Evolutionary conservation across 2,888 invertebrate genomes (phyloP).

Genomic region (Hetaerina titia): DNA sequence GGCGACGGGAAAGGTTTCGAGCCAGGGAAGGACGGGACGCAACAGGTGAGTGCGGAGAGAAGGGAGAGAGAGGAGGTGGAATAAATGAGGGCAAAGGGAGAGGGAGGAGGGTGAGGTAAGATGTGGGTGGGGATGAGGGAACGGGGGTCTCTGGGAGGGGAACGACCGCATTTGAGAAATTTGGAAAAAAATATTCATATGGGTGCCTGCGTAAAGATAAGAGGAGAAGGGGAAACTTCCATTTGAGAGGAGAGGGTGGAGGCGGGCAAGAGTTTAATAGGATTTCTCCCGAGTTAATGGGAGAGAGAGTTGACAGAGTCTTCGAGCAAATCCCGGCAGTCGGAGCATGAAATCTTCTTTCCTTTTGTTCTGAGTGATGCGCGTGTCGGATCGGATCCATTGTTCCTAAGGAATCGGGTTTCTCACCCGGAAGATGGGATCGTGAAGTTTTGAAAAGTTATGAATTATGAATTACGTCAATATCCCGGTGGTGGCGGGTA

Average conservation of each 20-base stretch:
- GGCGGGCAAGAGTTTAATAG: not conserved
- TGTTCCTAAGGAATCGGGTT: not conserved
- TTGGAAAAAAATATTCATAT: not conserved
- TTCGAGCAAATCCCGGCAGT: not conserved
- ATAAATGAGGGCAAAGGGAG: not conserved
- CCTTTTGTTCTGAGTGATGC: not conserved
- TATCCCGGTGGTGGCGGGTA: too few relatives aligned
- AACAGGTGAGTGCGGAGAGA: constrained; percentile 43
- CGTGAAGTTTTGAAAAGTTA: not conserved
- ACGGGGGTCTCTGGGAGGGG: not conserved
- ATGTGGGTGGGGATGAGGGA: not conserved
- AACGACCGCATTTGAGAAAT: not conserved
- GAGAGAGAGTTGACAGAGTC: not conserved
- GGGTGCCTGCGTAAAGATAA: not conserved
- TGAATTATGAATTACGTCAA: too few relatives aligned
- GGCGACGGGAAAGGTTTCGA: not conserved
- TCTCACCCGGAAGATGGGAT: not conserved
- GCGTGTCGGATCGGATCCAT: not conserved
- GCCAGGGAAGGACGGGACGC: not conserved
- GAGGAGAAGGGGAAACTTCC: not conserved
- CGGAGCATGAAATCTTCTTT: not conserved
- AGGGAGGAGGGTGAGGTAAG: not conserved
- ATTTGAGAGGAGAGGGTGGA: not conserved
- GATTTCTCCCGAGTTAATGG: not conserved
- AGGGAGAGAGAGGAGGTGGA: not conserved